Evolutionary conservation across 1,140 invertebrate species (phyloP), one percentile per base, ranked within the genome.

Genomic region (Panonychus citri): DNA sequence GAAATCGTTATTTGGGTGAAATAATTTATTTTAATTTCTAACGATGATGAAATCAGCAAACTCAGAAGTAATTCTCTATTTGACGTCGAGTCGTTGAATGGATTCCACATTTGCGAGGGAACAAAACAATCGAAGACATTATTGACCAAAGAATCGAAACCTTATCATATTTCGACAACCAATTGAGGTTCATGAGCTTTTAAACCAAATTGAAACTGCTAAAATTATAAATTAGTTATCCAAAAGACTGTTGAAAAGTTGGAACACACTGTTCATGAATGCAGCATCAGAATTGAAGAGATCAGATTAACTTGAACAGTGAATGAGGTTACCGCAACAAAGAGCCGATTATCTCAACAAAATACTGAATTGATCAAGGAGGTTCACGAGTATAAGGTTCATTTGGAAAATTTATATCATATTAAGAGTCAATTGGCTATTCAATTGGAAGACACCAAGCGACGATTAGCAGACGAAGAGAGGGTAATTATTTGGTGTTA

Each of bases 261-360:
- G 60, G 89, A 93, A 70, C 73, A 91, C 62, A 78, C 77, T 63
- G 82, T 93, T 65, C 81, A 79, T 64, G 89, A 95, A 69, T 71
- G 90, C 57, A 82, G 82, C 69, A 79, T 93, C 64, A 89, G 85
- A 68, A 91, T 95, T 65, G 89, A 95, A 70, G 90, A 95, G 70
- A 68, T 94, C 57, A 90, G n/a, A n/a, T n/a, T n/a, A n/a, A n/a
- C n/a, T n/a, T n/a, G n/a, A n/a, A n/a, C n/a, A n/a, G n/a, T n/a
- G n/a, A n/a, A n/a, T n/a, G n/a, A n/a, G n/a, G n/a, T n/a, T n/a
- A n/a, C n/a, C n/a, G n/a, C n/a, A n/a, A n/a, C 88, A n/a, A n/a
- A n/a, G n/a, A n/a, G n/a, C n/a, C n/a, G n/a, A n/a, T n/a, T n/a
- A n/a, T n/a, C n/a, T n/a, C n/a, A n/a, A n/a, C n/a, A 95, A 71